A percentile compares a stretch with the other conserved stretches of the same genome.
Evolutionary conservation across 2,888 invertebrate genomes (phyloP).

Genomic region (Eledone cirrhosa): DNA sequence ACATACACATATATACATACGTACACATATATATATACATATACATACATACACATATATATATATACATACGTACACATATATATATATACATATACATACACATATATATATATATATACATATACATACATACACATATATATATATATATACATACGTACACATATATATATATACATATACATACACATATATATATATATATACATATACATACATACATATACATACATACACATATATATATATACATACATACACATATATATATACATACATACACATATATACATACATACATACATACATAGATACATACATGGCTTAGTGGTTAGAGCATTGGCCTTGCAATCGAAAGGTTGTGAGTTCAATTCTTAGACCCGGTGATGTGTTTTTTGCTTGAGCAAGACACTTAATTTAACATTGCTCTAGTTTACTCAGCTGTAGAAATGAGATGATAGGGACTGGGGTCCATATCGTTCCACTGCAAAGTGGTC

Average conservation of each 20-base stretch:
- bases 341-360: too few relatives aligned
- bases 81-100: background rate
- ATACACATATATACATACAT: slow-evolving; percentile 12
- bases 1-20: background rate
- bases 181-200: background rate
- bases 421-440: too few relatives aligned
- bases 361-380: too few relatives aligned
- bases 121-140: background rate
- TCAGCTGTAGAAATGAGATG: too few relatives aligned
- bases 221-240: background rate
- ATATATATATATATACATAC: background rate
- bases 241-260: background rate
- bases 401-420: too few relatives aligned
- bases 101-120: background rate
- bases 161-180: background rate
- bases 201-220: background rate
- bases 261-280: background rate
- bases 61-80: background rate
- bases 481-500: too few relatives aligned
- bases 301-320: background rate
- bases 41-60: background rate
- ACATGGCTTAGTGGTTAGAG: too few relatives aligned
- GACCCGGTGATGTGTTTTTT: too few relatives aligned
- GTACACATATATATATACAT: background rate
- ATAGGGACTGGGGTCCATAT: too few relatives aligned